Conservation (phyloP, 2,113 vertebrate species). For the Gulo gulo region DNA sequence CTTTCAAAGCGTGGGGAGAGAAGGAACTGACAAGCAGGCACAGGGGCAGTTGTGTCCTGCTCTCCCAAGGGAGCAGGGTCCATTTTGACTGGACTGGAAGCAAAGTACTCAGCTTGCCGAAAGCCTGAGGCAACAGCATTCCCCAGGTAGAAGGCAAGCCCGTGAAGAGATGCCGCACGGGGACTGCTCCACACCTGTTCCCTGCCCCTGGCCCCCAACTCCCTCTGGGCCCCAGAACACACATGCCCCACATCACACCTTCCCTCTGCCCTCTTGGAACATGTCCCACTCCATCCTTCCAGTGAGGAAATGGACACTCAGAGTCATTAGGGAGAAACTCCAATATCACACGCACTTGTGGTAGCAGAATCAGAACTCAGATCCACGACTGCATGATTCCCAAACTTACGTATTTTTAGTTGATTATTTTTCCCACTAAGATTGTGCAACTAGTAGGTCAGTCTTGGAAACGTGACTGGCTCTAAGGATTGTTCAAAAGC, state of each 20-base stretch:
- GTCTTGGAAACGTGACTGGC: not conserved
- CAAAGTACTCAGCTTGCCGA: too few species aligned
- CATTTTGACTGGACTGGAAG: not conserved
- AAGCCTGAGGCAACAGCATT: not conserved
- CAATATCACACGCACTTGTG: accelerated
- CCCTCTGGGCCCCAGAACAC: not conserved
- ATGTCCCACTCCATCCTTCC: not conserved
- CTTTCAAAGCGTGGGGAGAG: not conserved
- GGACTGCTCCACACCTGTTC: not conserved
- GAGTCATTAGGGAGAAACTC: not conserved
- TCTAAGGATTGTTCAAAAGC: not conserved
- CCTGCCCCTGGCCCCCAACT: not conserved
- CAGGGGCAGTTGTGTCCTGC: too few species aligned
- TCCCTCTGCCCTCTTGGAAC: not conserved
- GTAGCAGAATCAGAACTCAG: not conserved
- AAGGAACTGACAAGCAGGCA: not conserved
- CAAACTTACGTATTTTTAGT: not conserved
- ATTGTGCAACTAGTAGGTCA: too few species aligned
- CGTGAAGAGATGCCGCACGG: not conserved
- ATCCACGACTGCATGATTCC: not conserved
- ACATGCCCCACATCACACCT: not conserved
- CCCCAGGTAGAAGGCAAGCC: not conserved
- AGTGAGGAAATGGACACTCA: not conserved
- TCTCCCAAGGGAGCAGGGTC: not conserved
- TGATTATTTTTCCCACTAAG: not conserved